These are phyloP conservation scores for Saxicola maurus DNA, from an alignment of 2,797 vertebrate species.

Conservation along the genomic window DNA sequence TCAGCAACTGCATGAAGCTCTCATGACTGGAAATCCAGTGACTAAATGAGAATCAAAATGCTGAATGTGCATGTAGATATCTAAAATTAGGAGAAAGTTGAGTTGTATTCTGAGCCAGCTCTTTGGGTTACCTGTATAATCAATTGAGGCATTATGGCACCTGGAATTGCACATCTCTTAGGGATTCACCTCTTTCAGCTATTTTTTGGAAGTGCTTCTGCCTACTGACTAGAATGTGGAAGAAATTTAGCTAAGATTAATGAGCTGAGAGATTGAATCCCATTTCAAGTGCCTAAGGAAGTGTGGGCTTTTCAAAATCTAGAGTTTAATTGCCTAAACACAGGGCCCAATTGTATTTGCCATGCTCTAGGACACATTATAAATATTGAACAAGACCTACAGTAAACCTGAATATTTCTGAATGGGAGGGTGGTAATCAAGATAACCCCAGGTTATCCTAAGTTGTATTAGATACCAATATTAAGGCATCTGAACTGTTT, in stretches of 20 bases:
- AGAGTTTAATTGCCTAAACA: background rate
- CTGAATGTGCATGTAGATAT: background rate
- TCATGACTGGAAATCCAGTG: background rate
- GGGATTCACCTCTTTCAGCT: fast-evolving
- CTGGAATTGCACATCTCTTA: background rate
- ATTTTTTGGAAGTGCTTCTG: background rate
- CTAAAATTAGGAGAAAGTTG: background rate
- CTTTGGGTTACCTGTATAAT: background rate
- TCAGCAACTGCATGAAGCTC: background rate
- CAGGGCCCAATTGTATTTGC: background rate
- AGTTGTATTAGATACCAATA: background rate
- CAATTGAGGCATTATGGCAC: background rate
- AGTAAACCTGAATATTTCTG: background rate
- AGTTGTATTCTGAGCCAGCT: background rate
- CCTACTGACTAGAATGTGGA: background rate
- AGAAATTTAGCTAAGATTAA: background rate
- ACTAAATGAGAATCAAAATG: background rate
- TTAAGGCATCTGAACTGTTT: background rate
- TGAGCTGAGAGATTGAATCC: background rate
- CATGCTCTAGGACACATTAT: background rate
- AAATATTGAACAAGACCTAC: background rate
- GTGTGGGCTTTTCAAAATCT: background rate
- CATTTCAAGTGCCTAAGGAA: background rate
- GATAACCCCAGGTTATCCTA: background rate
- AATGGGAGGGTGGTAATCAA: background rate